phyloP scores from a whole-genome alignment of 1,140 invertebrate genomes.

The Hestina assimilis region DNA sequence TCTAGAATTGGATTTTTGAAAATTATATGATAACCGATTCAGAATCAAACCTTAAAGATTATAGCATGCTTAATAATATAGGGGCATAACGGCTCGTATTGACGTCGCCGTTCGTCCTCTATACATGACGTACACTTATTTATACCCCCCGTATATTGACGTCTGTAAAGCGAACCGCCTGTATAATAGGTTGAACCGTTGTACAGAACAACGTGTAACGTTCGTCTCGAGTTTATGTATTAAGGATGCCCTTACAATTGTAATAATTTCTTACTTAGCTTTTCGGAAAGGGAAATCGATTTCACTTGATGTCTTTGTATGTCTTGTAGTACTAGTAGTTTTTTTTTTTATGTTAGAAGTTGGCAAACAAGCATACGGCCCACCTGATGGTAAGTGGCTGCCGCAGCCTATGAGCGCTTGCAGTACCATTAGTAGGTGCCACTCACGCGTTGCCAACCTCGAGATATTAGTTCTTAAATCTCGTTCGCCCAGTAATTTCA shows the following conservation, averaged over 20 bases:
- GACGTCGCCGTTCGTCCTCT: conserved; percentile 35
- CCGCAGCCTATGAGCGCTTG: too few species aligned
- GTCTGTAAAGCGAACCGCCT: conserved; percentile 56
- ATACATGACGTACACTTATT: conserved; percentile 64
- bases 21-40: neutral
- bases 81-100: conserved; percentile 40
- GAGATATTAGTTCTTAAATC: too few species aligned
- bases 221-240: conserved; percentile 52
- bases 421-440: too few species aligned
- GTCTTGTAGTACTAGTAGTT: too few species aligned
- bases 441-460: too few species aligned
- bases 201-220: conserved; percentile 38
- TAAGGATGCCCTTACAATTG: conserved; percentile 50
- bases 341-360: too few species aligned
- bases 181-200: conserved; percentile 60
- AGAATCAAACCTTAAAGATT: neutral
- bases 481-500: too few species aligned
- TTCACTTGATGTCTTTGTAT: too few species aligned
- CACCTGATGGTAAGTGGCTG: too few species aligned
- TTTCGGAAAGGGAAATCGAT: neutral
- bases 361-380: too few species aligned
- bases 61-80: conserved; percentile 29
- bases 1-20: too few species aligned
- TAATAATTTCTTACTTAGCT: conserved; percentile 47
- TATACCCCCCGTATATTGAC: conserved; percentile 61